Percentiles rank a stretch among this genome's conserved stretches.
Conservation (phyloP, 2,888 invertebrate genomes). For the Apodemia duryi region DNA sequence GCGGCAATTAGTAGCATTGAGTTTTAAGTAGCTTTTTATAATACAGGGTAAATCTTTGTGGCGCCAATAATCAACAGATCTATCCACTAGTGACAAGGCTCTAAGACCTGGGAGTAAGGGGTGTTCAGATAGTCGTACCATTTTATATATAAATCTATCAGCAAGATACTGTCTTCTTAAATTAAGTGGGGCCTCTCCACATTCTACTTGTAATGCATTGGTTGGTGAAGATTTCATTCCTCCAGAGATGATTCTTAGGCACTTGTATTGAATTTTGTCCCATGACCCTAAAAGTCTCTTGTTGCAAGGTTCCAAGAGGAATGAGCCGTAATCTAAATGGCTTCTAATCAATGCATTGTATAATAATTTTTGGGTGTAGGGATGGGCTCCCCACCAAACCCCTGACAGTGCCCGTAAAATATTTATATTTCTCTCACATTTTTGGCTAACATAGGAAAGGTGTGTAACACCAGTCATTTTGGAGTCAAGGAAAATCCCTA, state of each 20-base stretch:
- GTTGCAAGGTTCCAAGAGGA: too few relatives aligned
- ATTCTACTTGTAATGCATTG: background rate
- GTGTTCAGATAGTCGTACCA: background rate
- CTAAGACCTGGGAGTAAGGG: background rate
- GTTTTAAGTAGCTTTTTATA: background rate
- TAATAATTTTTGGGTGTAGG: too few relatives aligned
- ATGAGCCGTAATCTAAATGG: too few relatives aligned
- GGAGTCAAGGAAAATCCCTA: too few relatives aligned
- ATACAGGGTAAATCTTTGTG: background rate
- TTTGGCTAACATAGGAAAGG: too few relatives aligned
- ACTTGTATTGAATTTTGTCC: background rate
- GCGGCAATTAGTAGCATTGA: background rate
- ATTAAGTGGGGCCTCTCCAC: background rate
- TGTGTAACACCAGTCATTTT: too few relatives aligned
- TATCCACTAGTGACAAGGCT: background rate
- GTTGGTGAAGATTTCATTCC: background rate
- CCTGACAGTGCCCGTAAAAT: too few relatives aligned
- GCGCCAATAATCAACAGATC: background rate
- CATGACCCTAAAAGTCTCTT: background rate
- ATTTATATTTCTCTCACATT: too few relatives aligned
- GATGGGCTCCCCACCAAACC: too few relatives aligned
- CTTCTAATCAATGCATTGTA: too few relatives aligned
- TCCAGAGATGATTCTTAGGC: background rate
- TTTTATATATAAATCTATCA: background rate
- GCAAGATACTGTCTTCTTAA: background rate